Base-by-base conservation (phyloP, 2,113 vertebrate genomes). In the Hoplias malabaricus region DNA sequence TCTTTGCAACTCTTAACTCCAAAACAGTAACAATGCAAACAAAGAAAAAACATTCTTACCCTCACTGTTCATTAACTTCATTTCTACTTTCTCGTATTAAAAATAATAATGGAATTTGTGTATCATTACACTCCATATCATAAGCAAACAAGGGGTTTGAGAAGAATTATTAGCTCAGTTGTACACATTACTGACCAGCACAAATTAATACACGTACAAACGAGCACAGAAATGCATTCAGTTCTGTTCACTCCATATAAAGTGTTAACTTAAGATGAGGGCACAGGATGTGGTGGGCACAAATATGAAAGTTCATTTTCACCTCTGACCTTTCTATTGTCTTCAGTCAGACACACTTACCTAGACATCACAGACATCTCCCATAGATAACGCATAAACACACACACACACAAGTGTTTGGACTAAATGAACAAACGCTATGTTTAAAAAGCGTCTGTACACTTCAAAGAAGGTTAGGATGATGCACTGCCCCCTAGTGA, bases 401-500 rank as follows among this genome's bases (percentile, higher is more conserved):
- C 19, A 61, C 29, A 61, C 14, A 59, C n/a, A n/a, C 25, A 50
- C 42, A 53, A 75, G 75, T 73, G 72, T 78, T 68, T 75, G 38
- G 29, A 46, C 43, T 59, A 21, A 42, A 71, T 75, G 16, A 74
- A 46, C n/a, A 54, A 67, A 67, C 34, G 25, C 46, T 19, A 16
- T 75, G 57, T 73, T 63, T 7, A 23, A 65, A 69, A 65, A 68
- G 61, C 21, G 40, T 74, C 16, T 59, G 40, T 25, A 72, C n/a
- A 53, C 59, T 68, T n/a, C 19, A 38, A 38, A 21, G 23, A 34
- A 34, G 59, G 67, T 73, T 33, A 62, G 61, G 42, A 71, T 68
- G 77, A 83, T 27, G 13, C 62, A 80, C 81, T 77, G 81, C 81
- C 81, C 67, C 81, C 81, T 83, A 69, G 77, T 79, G 81, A 69